Base-by-base conservation (phyloP, 23 tunicate genomes). In the Trididemnum clinides region DNA sequence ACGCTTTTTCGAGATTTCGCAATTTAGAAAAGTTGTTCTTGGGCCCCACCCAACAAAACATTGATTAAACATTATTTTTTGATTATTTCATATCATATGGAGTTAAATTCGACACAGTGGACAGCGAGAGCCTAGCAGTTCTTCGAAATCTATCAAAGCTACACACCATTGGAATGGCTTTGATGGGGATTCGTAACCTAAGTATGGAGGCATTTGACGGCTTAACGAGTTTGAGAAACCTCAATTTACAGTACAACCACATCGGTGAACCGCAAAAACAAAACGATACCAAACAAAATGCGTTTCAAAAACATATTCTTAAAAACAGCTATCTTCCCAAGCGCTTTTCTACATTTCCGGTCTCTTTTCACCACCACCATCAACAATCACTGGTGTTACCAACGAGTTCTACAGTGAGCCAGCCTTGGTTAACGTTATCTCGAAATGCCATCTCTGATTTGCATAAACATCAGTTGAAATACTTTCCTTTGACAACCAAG, bases 61-160 rank as follows among this genome's bases (percentile, higher is more conserved):
- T 37, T 5, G 75, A 32, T 30, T 28, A 36, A 3, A 6, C 30
- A 4, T 66, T 66, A 6, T 29, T 20, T 29, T 20, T n/a, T 29
- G n/a, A n/a, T n/a, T n/a, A n/a, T n/a, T n/a, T n/a, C n/a, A 29
- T 66, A 6, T 66, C 37, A 37, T 66, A 66, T 20, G 75, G 75
- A 3, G 10, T 6, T 4, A 6, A 66, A 32, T 66, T 29, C 31
- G 75, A 30, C 31, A 66, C 10, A 66, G 37, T 66, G 2, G 37
- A 66, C 31, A 6, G n/a, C 12, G n/a, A 31, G 2, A 66, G 75
- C 31, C 31, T 66, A 3, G 37, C 12, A 6, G 75, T 66, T 66
- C 31, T 66, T 4, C 75, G 75, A 66, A 66, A 66, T 28, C 22
- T 66, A 5, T 5, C 75, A 28, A 36, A 37, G 31, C 31, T 66